phyloP scores from a whole-genome alignment of 2,888 invertebrate genomes.

The Tolmerus cingulatus region DNA sequence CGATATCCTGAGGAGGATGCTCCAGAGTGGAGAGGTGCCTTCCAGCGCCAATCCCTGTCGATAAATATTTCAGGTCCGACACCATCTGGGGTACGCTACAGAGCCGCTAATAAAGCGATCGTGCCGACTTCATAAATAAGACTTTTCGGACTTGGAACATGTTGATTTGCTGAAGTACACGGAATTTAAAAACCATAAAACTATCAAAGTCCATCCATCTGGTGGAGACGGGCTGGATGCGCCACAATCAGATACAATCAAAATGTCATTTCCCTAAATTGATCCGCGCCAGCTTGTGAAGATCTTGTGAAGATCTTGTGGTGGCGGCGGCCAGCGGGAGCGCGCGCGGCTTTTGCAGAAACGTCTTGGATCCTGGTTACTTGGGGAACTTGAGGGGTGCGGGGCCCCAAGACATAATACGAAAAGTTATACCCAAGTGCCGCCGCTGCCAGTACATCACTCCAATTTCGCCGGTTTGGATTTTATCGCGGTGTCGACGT shows the following conservation, averaged over 20 bases:
- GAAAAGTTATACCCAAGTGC: not conserved
- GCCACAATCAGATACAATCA: constrained; percentile 29
- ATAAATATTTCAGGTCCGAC: not conserved
- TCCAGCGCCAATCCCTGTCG: not conserved
- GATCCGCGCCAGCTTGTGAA: not conserved
- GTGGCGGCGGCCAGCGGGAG: not conserved
- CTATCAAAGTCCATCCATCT: constrained; percentile 23
- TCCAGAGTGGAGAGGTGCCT: not conserved
- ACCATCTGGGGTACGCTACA: not conserved
- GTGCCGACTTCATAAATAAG: not conserved
- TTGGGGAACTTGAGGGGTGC: not conserved
- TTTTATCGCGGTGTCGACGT: constrained; percentile 4
- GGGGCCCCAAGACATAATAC: not conserved
- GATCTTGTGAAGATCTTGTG: not conserved
- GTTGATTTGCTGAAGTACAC: constrained; percentile 16
- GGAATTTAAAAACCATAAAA: constrained; percentile 22
- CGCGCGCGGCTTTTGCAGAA: not conserved
- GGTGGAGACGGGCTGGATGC: not conserved
- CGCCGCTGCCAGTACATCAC: not conserved
- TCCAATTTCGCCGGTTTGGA: constrained; percentile 7
- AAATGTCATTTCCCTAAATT: constrained; percentile 29
- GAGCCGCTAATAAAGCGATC: not conserved
- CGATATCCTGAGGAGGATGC: not conserved
- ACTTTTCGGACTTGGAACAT: constrained; percentile 8
- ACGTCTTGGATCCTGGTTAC: not conserved